Evolutionary conservation across 2,113 vertebrate genomes (phyloP).

Genomic region (Strigops habroptila): DNA sequence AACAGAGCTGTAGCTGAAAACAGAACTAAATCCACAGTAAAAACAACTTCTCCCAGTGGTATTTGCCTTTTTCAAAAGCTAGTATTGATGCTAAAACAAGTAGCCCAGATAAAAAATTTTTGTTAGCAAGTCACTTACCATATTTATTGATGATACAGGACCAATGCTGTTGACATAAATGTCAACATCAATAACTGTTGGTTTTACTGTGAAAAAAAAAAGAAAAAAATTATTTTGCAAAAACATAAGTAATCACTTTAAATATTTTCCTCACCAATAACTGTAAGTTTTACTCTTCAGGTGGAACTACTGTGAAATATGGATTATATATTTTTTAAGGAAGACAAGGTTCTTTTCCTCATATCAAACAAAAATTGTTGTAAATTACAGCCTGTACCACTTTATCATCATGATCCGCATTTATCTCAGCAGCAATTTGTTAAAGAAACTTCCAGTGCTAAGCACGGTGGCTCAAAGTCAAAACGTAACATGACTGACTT

Average conservation of each 20-base stretch:
- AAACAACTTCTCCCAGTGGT: not conserved
- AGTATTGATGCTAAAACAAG: not conserved
- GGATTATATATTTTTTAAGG: not conserved
- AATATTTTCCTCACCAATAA: not conserved
- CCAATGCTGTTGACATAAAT: constrained; percentile 97
- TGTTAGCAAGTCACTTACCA: constrained; percentile 81
- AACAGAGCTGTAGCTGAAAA: not conserved
- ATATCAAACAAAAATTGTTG: not conserved
- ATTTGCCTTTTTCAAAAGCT: not conserved
- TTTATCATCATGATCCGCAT: not conserved
- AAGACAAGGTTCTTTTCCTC: not conserved
- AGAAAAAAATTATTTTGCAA: not conserved
- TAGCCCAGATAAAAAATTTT: constrained; percentile 35
- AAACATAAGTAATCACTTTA: not conserved
- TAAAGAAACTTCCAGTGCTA: not conserved
- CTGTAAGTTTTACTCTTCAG: not conserved
- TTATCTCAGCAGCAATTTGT: not conserved
- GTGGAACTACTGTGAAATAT: not conserved
- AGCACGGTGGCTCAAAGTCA: not conserved
- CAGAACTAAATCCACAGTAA: not conserved
- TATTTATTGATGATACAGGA: constrained; percentile 95
- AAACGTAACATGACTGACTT: not conserved
- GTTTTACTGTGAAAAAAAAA: constrained; percentile 81
- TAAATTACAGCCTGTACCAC: not conserved
- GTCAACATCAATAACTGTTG: constrained; percentile 92